Evolutionary conservation across 2,888 invertebrate genomes (phyloP).

Genomic region (Pandemis corylana): DNA sequence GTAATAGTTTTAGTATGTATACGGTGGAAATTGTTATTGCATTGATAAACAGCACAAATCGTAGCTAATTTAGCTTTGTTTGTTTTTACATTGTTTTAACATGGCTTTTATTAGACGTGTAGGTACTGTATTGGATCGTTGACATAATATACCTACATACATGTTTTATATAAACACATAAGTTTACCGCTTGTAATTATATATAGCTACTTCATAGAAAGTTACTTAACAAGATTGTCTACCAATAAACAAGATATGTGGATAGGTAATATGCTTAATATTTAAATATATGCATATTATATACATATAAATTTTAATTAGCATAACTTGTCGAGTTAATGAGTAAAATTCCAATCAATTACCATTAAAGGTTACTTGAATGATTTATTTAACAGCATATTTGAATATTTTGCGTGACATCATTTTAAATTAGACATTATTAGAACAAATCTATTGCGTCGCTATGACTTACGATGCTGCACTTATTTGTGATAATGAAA

Average conservation of each 20-base stretch:
- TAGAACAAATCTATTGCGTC: not conserved
- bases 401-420: not conserved
- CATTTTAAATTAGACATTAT: not conserved
- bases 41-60: not conserved
- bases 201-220: too few species aligned
- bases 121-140: not conserved
- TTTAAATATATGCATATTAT: not conserved
- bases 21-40: not conserved
- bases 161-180: too few species aligned
- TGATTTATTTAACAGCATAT: not conserved
- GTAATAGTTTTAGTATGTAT: not conserved
- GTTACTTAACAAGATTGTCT: not conserved
- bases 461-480: not conserved
- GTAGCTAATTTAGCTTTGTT: not conserved
- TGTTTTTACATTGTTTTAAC: not conserved
- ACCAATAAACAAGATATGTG: not conserved
- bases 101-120: not conserved
- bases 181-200: too few species aligned
- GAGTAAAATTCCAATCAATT: conserved; percentile 12
- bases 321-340: not conserved
- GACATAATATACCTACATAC: too few species aligned
- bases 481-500: too few species aligned
- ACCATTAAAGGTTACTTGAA: conserved; percentile 7
- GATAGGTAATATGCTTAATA: not conserved
- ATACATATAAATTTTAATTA: not conserved